phyloP scores from a whole-genome alignment of 2,797 vertebrate species.

The Tinamus major region DNA sequence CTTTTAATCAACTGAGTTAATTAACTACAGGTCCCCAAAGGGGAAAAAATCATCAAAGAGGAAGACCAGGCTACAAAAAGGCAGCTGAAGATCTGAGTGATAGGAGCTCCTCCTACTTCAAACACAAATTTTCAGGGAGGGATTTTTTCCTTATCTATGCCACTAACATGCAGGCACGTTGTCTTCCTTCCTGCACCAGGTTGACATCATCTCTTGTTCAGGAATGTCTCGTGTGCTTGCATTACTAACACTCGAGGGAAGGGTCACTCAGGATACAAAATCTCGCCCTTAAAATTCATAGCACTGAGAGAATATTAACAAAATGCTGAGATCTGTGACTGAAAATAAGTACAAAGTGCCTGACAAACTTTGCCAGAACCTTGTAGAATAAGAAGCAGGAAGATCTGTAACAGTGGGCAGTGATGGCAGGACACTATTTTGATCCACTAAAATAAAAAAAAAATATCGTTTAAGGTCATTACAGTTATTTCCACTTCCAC shows the following conservation, averaged over 20 bases:
- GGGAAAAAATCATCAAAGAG: constrained; percentile 43
- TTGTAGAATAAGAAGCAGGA: background rate
- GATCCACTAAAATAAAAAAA: background rate
- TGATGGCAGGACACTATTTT: background rate
- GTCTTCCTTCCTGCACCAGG: constrained; percentile 43
- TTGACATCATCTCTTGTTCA: constrained; percentile 21
- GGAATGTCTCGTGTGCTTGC: background rate
- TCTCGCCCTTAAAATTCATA: background rate
- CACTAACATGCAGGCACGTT: constrained; percentile 5
- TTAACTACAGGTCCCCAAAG: constrained; percentile 35
- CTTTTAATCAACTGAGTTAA: constrained; percentile 53
- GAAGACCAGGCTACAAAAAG: constrained; percentile 56
- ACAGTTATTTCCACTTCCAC: background rate
- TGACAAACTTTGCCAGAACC: background rate
- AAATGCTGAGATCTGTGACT: background rate
- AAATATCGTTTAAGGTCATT: background rate
- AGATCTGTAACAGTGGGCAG: background rate
- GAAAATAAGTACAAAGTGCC: background rate
- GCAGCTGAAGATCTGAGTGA: constrained; percentile 32
- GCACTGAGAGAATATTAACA: background rate
- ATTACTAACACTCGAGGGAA: background rate
- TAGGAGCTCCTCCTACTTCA: constrained; percentile 42
- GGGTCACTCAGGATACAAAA: background rate
- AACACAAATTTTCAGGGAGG: constrained; percentile 33
- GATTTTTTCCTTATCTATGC: constrained; percentile 27